These are phyloP conservation scores for Dunckerocampus dactyliophorus DNA, from an alignment of 2,113 vertebrate genomes.

Conservation along the genomic window DNA sequence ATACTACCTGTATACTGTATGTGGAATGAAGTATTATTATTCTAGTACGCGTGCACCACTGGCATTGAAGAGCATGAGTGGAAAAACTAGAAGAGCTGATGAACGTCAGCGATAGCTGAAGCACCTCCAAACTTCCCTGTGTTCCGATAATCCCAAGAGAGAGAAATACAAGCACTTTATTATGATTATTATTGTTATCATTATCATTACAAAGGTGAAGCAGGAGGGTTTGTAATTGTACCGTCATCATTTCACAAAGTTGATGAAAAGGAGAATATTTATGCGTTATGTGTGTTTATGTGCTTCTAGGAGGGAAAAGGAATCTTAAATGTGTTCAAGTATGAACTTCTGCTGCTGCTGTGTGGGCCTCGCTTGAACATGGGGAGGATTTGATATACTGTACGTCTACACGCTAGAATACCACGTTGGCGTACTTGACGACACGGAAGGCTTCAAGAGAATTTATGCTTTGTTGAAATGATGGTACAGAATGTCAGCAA, in stretches of 20 bases:
- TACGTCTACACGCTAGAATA: conserved; percentile 20
- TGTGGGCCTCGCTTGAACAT: conserved; percentile 6
- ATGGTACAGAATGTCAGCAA: conserved; percentile 42
- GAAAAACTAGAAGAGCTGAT: conserved; percentile 28
- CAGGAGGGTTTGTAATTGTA: no score
- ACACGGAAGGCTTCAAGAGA: conserved; percentile 34
- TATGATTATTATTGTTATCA: neutral
- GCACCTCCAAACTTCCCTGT: conserved; percentile 44
- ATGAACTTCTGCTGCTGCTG: conserved; percentile 29
- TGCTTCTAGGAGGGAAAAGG: conserved; percentile 22
- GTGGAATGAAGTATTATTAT: conserved; percentile 47
- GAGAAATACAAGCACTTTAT: conserved; percentile 62
- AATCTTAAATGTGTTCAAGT: conserved; percentile 28
- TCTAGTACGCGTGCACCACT: conserved; percentile 26
- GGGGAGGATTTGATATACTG: neutral
- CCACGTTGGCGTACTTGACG: conserved; percentile 45
- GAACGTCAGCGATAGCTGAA: conserved; percentile 10
- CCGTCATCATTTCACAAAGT: neutral
- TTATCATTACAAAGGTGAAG: conserved; percentile 4
- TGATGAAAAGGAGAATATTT: conserved; percentile 12
- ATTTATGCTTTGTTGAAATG: conserved; percentile 28
- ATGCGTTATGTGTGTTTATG: neutral
- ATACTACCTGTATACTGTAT: conserved; percentile 29
- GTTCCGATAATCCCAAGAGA: conserved; percentile 8
- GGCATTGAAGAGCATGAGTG: conserved; percentile 6